phyloP scores from a whole-genome alignment of 2,113 vertebrate genomes.

The Platichthys stellatus region DNA sequence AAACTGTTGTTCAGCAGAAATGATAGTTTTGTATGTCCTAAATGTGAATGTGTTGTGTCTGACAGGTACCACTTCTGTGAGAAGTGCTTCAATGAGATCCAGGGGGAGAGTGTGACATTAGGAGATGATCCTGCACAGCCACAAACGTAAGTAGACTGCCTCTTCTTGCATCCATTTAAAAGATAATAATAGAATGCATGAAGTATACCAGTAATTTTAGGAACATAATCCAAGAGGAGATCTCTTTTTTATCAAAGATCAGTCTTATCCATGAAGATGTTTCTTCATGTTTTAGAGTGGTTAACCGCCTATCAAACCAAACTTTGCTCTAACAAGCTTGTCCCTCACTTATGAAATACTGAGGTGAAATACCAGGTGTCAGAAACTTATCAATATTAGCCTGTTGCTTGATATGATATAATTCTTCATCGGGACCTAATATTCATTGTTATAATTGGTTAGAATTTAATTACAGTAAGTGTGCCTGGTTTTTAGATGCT shows the following conservation, averaged over 20 bases:
- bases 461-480: not conserved
- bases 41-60: slow-evolving; percentile 74
- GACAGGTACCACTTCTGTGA: slow-evolving; percentile 99
- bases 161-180: not conserved
- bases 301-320: no score
- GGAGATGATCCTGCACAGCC: slow-evolving; percentile 98
- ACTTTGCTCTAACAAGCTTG: no score
- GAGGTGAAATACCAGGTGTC: no score
- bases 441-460: no score
- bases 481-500: not conserved
- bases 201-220: no score
- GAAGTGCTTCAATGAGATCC: slow-evolving; percentile 99
- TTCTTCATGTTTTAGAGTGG: not conserved
- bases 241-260: no score
- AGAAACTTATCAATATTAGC: no score
- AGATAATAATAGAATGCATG: not conserved
- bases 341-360: no score
- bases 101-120: slow-evolving; percentile 97
- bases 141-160: slow-evolving; percentile 90
- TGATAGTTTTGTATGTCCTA: not conserved
- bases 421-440: no score
- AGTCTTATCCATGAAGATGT: not conserved
- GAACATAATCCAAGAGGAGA: not conserved
- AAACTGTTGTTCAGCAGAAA: not conserved
- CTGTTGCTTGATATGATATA: no score